Evolutionary conservation across 2,888 invertebrate species (phyloP).

Genomic region (Beris chalybata): DNA sequence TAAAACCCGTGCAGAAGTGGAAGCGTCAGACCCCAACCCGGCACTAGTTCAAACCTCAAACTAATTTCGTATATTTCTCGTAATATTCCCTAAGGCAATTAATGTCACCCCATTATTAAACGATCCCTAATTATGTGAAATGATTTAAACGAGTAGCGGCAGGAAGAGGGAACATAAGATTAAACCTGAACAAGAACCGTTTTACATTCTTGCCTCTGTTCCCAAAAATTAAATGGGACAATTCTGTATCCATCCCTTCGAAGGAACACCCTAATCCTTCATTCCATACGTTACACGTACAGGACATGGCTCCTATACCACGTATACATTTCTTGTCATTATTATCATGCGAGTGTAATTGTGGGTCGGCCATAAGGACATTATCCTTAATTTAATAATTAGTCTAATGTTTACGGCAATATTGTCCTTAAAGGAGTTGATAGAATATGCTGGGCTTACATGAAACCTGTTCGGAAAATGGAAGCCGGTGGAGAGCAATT

Average conservation of each 20-base stretch:
- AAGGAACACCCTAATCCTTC: constrained; percentile 25
- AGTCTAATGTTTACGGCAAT: constrained; percentile 36
- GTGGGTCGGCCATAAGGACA: constrained; percentile 35
- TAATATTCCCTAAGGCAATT: constrained; percentile 48
- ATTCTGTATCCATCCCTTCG: constrained; percentile 29
- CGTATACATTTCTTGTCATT: constrained; percentile 6
- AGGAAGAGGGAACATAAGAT: constrained; percentile 26
- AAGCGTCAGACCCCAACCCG: no score
- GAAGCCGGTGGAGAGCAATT: constrained; percentile 8
- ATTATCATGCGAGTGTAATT: constrained; percentile 30
- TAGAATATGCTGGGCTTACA: constrained; percentile 14
- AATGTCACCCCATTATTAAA: constrained; percentile 58
- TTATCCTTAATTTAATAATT: constrained; percentile 40
- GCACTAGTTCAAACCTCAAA: no score
- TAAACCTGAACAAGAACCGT: background rate
- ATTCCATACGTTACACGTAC: constrained; percentile 21
- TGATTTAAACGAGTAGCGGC: constrained; percentile 47
- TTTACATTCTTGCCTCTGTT: constrained; percentile 16
- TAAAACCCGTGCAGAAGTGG: no score
- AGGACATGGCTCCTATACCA: constrained; percentile 9
- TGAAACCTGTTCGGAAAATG: constrained; percentile 6
- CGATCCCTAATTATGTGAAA: constrained; percentile 58
- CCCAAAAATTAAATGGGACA: constrained; percentile 31
- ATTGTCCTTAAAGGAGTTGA: constrained; percentile 34
- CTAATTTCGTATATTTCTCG: no score